These are phyloP conservation scores for Anolis sagrei DNA, from an alignment of 2,113 vertebrate species.

Conservation along the genomic window DNA sequence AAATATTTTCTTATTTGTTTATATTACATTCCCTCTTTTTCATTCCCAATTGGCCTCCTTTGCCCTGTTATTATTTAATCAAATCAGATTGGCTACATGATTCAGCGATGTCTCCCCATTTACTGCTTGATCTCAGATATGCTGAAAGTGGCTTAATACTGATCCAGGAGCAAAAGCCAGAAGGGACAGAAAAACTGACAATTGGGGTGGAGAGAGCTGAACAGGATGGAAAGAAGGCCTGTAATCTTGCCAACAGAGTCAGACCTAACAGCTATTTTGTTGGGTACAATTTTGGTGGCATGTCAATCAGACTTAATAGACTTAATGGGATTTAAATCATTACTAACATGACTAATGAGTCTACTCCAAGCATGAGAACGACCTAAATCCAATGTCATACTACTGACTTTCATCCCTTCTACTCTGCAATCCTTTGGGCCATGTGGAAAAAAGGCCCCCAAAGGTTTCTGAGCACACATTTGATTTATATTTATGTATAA, in stretches of 20 bases:
- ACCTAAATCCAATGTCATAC: neutral
- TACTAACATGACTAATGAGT: neutral
- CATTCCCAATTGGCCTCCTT: neutral
- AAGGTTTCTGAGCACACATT: too few relatives aligned
- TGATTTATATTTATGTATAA: too few relatives aligned
- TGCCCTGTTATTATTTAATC: neutral
- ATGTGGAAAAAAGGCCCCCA: too few relatives aligned
- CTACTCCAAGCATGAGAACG: neutral
- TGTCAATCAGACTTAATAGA: neutral
- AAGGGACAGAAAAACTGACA: neutral
- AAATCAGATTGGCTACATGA: neutral
- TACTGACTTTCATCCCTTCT: neutral
- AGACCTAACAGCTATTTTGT: neutral
- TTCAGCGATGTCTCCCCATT: neutral
- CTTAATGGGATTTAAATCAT: neutral
- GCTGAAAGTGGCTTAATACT: neutral
- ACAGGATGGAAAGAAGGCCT: neutral
- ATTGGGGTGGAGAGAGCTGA: neutral
- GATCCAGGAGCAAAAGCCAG: neutral
- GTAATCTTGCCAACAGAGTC: too few relatives aligned
- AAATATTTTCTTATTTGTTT: neutral
- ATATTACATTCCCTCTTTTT: neutral
- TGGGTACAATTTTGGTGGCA: neutral
- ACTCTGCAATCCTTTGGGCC: too few relatives aligned
- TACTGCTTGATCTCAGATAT: neutral